Percentiles rank a stretch among this genome's conserved stretches.
Evolutionary conservation across 2,888 invertebrate genomes (phyloP).

Genomic region (Drosophila conformis): DNA sequence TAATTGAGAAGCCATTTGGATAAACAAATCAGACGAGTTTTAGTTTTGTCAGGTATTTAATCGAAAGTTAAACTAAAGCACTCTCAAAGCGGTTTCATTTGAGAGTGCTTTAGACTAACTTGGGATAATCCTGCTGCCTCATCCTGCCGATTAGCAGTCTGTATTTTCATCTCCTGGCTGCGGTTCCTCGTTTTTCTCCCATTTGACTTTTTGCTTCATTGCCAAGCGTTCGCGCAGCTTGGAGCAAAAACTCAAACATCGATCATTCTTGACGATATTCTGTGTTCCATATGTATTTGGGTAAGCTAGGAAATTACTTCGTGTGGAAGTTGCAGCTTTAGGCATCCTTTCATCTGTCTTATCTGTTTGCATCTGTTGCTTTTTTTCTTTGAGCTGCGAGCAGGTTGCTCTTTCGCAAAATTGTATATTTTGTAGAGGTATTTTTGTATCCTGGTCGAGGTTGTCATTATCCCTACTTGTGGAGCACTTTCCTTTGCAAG

Average conservation of each 20-base stretch:
- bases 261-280: background rate
- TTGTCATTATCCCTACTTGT: background rate
- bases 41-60: background rate
- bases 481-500: background rate
- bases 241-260: background rate
- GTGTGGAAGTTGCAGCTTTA: background rate
- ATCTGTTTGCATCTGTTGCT: background rate
- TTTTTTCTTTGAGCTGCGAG: background rate
- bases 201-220: background rate
- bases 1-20: conserved; percentile 10
- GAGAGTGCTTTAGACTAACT: conserved; percentile 24
- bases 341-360: background rate
- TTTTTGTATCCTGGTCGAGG: background rate
- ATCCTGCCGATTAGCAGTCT: background rate
- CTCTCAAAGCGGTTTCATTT: conserved; percentile 3
- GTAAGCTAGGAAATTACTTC: background rate
- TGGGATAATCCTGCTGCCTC: background rate
- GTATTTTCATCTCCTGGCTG: background rate
- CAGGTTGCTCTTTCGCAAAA: background rate
- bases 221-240: background rate
- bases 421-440: background rate
- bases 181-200: too few relatives aligned
- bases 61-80: conserved; percentile 32
- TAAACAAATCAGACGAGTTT: background rate
- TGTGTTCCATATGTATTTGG: background rate